phyloP scores from a whole-genome alignment of 2,888 invertebrate species.

The Choristoneura rosaceana region DNA sequence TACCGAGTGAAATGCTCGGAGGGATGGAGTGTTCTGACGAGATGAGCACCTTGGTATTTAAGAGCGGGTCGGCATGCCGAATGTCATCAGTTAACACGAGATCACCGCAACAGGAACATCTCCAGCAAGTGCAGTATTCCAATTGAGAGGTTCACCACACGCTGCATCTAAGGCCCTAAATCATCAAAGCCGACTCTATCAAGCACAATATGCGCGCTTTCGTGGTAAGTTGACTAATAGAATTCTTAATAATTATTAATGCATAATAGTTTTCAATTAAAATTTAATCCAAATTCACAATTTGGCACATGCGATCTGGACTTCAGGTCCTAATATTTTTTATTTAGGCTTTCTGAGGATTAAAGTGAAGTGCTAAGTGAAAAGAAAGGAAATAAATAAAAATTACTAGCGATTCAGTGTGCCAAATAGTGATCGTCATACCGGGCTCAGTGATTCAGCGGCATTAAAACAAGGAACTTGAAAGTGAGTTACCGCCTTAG shows the following conservation, averaged over 20 bases:
- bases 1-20: constrained; percentile 82
- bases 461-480: background rate
- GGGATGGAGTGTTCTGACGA: constrained; percentile 82
- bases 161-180: constrained; percentile 58
- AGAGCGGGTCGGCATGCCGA: constrained; percentile 80
- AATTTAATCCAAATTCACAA: constrained; percentile 45
- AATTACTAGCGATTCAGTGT: background rate
- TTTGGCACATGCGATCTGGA: constrained; percentile 70
- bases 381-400: background rate
- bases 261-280: background rate
- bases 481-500: background rate
- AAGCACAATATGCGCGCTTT: constrained; percentile 81
- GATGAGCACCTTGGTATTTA: constrained; percentile 84
- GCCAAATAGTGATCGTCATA: background rate
- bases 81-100: constrained; percentile 83
- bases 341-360: background rate
- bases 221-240: constrained; percentile 77
- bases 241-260: constrained; percentile 31
- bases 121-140: constrained; percentile 60
- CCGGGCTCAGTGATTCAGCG: background rate
- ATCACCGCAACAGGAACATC: constrained; percentile 78
- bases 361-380: constrained; percentile 4
- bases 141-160: constrained; percentile 53
- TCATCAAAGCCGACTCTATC: constrained; percentile 55
- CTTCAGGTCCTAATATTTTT: background rate